These are phyloP conservation scores for Elaphurus davidianus DNA, from an alignment of 2,113 vertebrate genomes.

Conservation along the genomic window DNA sequence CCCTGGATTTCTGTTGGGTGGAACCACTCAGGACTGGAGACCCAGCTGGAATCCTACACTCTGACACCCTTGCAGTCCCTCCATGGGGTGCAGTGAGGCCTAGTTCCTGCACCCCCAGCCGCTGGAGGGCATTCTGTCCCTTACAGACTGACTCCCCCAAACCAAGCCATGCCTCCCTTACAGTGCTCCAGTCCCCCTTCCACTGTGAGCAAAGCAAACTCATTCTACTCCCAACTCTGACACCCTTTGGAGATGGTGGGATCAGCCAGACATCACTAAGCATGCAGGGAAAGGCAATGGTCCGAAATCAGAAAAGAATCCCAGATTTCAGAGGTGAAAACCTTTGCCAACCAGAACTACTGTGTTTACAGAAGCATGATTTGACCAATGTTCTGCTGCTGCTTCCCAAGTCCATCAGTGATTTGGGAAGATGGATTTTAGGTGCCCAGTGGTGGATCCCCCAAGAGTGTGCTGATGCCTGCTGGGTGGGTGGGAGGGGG, in stretches of 20 bases:
- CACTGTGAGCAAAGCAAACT: not conserved
- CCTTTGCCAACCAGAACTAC: not conserved
- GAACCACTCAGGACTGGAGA: not conserved
- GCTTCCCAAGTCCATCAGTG: no score
- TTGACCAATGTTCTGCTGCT: accelerated
- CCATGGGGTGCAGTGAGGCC: not conserved
- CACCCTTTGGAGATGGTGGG: accelerated
- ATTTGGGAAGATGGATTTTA: accelerated
- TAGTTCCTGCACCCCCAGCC: not conserved
- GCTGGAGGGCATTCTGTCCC: not conserved
- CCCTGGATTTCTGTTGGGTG: accelerated
- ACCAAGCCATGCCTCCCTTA: not conserved
- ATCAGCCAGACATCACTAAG: not conserved
- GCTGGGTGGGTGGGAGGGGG: accelerated
- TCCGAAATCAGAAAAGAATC: not conserved
- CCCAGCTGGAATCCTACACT: not conserved
- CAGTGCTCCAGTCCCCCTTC: accelerated
- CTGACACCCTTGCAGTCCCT: accelerated
- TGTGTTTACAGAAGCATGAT: not conserved
- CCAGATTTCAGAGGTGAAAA: not conserved
- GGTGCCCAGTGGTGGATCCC: accelerated
- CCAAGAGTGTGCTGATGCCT: no score
- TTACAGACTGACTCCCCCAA: accelerated
- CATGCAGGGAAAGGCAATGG: no score
- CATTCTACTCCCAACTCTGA: not conserved